Evolutionary conservation across 2,888 invertebrate species (phyloP).

Genomic region (Anodontia alba): DNA sequence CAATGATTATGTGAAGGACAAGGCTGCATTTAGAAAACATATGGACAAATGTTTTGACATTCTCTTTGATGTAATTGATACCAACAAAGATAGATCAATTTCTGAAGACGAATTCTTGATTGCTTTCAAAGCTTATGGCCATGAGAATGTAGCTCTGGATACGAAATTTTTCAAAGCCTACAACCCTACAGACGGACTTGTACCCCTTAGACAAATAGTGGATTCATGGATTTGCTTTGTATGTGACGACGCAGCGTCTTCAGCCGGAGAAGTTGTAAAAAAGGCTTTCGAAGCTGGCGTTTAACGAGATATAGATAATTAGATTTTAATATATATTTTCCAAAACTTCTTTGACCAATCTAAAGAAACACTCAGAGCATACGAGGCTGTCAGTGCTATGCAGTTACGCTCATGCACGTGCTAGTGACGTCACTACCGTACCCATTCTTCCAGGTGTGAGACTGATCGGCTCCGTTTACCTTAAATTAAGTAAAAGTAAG

Average conservation of each 20-base stretch:
- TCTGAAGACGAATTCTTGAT: slow-evolving; percentile 66
- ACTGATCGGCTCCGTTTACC: neutral
- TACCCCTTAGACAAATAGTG: slow-evolving; percentile 62
- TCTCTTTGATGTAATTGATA: slow-evolving; percentile 69
- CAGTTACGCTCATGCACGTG: neutral
- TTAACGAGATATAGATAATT: slow-evolving; percentile 15
- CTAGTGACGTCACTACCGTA: slow-evolving; percentile 12
- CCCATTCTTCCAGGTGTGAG: neutral
- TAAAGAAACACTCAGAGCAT: neutral
- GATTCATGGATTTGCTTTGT: slow-evolving; percentile 63
- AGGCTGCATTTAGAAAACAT: slow-evolving; percentile 36
- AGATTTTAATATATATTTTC: neutral
- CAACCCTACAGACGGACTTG: slow-evolving; percentile 50
- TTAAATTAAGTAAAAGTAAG: neutral
- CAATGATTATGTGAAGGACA: slow-evolving; percentile 45
- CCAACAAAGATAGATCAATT: slow-evolving; percentile 67
- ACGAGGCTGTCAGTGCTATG: neutral
- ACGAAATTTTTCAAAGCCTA: slow-evolving; percentile 61
- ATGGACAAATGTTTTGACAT: slow-evolving; percentile 63
- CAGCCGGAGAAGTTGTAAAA: slow-evolving; percentile 55
- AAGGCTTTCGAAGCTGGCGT: slow-evolving; percentile 59
- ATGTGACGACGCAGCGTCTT: slow-evolving; percentile 33
- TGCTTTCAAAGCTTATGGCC: slow-evolving; percentile 69
- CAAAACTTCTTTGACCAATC: neutral
- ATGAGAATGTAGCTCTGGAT: slow-evolving; percentile 65